Percentiles rank a stretch among this genome's conserved stretches.
phyloP scores from a whole-genome alignment of 2,797 vertebrate genomes.

The Amphiprion clarkii region DNA sequence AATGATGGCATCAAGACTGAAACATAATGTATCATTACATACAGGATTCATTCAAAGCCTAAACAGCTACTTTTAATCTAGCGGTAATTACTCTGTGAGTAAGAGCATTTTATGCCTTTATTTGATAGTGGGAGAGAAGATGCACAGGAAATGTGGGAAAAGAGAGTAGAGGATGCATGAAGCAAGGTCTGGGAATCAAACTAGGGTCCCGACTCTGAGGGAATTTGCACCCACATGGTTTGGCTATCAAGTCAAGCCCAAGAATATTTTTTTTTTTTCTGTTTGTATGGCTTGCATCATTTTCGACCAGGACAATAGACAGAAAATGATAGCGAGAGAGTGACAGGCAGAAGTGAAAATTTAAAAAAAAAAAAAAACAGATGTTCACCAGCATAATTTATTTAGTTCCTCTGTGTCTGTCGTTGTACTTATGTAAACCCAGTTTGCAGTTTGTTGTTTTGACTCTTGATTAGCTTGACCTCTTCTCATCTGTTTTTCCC shows the following conservation, averaged over 20 bases:
- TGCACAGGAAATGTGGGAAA: too few species aligned
- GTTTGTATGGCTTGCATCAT: conserved; percentile 1
- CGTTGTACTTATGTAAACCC: conserved; percentile 6
- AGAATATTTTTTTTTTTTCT: too few species aligned
- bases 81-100: conserved; percentile 9
- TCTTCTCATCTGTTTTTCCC: neutral
- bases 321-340: conserved; percentile 6
- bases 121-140: too few species aligned
- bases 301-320: conserved; percentile 10
- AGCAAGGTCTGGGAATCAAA: too few species aligned
- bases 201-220: too few species aligned
- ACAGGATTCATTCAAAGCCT: neutral
- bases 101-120: too few species aligned
- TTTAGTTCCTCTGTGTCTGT: conserved; percentile 13
- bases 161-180: too few species aligned
- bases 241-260: too few species aligned
- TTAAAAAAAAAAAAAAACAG: neutral
- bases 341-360: conserved; percentile 21
- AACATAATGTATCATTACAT: neutral
- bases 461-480: neutral
- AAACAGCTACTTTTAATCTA: neutral
- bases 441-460: neutral
- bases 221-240: too few species aligned
- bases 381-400: neutral
- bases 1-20: neutral